A percentile compares a stretch with the other conserved stretches of the same genome.
phyloP scores from a whole-genome alignment of 1,140 invertebrate species.

The Drosophila tani region DNA sequence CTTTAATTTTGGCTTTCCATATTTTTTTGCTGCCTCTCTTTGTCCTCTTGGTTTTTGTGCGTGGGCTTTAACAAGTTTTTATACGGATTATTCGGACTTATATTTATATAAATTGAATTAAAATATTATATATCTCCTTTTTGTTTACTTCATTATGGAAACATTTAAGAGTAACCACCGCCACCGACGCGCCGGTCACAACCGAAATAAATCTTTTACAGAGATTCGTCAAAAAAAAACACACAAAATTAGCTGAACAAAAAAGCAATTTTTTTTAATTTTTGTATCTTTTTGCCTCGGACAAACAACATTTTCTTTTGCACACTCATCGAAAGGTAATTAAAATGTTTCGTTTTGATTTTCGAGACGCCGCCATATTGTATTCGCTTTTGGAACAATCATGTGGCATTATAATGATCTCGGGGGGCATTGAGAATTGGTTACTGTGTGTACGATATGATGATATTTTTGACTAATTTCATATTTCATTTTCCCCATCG shows the following conservation, averaged over 20 bases:
- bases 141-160: conserved; percentile 29
- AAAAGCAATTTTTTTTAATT: conserved; percentile 40
- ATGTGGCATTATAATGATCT: conserved; percentile 64
- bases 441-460: conserved; percentile 39
- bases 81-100: conserved; percentile 31
- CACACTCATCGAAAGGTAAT: conserved; percentile 83
- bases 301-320: conserved; percentile 69
- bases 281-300: conserved; percentile 24
- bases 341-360: conserved; percentile 80
- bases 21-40: conserved; percentile 12
- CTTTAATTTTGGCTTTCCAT: conserved; percentile 53
- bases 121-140: conserved; percentile 24
- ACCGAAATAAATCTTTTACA: conserved; percentile 18
- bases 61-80: conserved; percentile 59
- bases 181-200: not conserved
- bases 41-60: conserved; percentile 16
- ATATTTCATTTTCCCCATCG: conserved; percentile 47
- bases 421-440: conserved; percentile 22
- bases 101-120: conserved; percentile 53
- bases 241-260: conserved; percentile 53
- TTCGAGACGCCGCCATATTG: conserved; percentile 62
- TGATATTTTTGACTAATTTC: conserved; percentile 77
- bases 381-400: conserved; percentile 32
- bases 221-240: conserved; percentile 26
- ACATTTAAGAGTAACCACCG: conserved; percentile 1